Evolutionary conservation across 2,797 vertebrate genomes (phyloP), one percentile per base, ranked within the genome.

Genomic region (Acomys russatus): DNA sequence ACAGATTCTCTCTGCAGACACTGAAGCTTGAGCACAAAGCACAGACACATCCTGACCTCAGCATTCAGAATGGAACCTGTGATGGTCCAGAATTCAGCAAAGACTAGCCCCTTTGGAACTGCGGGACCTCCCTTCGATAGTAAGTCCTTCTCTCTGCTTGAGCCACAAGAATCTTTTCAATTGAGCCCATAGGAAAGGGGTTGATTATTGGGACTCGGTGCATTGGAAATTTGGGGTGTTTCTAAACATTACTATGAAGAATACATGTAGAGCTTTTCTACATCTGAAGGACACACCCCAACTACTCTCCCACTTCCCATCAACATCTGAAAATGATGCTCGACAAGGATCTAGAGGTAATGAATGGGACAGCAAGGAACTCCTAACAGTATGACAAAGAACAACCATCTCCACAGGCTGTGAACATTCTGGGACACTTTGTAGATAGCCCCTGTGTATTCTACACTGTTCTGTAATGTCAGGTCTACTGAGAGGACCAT

Each of bases 291-390:
- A 78, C 25, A 30, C 14, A 10, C 6, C 20, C 12, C 23, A 3
- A 18, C 64, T 12, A 9, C 2, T 18, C 59, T 66, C 18, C 5
- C 17, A 44, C 3, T 5, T 3, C 4, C 22, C 3, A 6, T 17
- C 18, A n/a, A 8, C 8, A 5, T 68, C 44, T 78, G 28, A 82
- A 77, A 30, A 12, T 18, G 17, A 28, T 38, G 51, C 3, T 56
- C 17, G 18, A 6, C 9, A 44, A 10, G 23, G 33, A 59, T 33
- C 61, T 25, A 11, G 15, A 54, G 0, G 33, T n/a, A 49, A 89
- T 9, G 11, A 71, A 63, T 15, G 44, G 30, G 12, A 64, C 30
- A 68, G 20, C 11, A 64, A 51, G 38, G n/a, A 22, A 28, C 23
- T 22, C 14, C 25, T 18, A 20, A 83, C 30, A 76, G 77, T n/a